Conservation (phyloP, 2,888 invertebrate genomes). For the Papilio demoleus region DNA sequence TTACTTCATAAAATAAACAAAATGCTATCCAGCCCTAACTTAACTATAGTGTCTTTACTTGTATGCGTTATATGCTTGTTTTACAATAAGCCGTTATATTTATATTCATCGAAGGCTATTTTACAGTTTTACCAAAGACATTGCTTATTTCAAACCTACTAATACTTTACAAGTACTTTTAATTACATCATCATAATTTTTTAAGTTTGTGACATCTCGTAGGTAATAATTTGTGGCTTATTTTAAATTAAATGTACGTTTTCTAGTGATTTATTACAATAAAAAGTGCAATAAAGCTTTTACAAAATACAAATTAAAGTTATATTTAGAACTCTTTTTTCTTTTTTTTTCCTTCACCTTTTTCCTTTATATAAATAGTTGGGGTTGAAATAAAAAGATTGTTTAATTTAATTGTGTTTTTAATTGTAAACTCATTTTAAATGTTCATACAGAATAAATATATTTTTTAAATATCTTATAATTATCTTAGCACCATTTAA, state of each 20-base stretch:
- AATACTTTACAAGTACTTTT: not conserved
- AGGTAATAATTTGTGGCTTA: conserved; percentile 27
- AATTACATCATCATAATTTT: not conserved
- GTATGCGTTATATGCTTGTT: not conserved
- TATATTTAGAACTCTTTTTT: not conserved
- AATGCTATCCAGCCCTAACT: too few species aligned
- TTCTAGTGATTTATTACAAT: conserved; percentile 20
- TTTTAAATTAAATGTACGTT: conserved; percentile 20
- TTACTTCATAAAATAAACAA: too few species aligned
- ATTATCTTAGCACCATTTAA: conserved; percentile 64
- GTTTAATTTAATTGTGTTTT: not conserved
- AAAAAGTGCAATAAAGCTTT: conserved; percentile 21
- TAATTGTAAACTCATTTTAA: not conserved
- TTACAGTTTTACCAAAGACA: conserved; percentile 36
- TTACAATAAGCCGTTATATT: not conserved
- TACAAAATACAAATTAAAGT: not conserved
- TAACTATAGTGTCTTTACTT: not conserved
- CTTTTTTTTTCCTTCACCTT: not conserved
- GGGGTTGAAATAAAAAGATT: not conserved
- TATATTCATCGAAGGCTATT: not conserved
- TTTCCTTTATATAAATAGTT: not conserved
- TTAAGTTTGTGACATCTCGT: conserved; percentile 11
- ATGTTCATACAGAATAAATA: conserved; percentile 13
- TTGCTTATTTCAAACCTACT: conserved; percentile 2
- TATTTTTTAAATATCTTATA: conserved; percentile 19